Conservation (phyloP, 2,888 invertebrate species). For the Sarcophaga carnaria region DNA sequence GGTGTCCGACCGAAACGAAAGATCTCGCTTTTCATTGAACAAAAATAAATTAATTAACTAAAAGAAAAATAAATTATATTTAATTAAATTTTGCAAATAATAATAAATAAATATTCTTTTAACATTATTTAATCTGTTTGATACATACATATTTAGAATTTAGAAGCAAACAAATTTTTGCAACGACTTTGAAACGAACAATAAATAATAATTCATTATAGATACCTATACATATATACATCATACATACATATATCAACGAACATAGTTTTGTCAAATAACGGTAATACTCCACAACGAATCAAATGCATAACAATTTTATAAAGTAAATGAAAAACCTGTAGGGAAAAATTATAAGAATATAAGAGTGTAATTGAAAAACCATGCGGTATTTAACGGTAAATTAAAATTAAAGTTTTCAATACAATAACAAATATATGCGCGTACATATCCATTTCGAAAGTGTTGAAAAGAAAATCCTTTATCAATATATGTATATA, state of each 20-base stretch:
- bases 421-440: background rate
- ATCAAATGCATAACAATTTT: background rate
- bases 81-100: constrained; percentile 58
- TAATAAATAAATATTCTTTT: constrained; percentile 26
- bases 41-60: constrained; percentile 16
- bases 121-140: constrained; percentile 13
- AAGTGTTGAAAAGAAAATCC: constrained; percentile 20
- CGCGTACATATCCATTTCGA: background rate
- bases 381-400: no score
- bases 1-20: constrained; percentile 82
- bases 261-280: constrained; percentile 35
- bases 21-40: constrained; percentile 76
- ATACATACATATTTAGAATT: constrained; percentile 47
- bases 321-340: background rate
- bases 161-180: constrained; percentile 26
- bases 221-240: constrained; percentile 28
- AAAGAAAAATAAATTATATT: constrained; percentile 34
- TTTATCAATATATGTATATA: background rate
- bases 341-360: background rate
- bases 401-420: no score
- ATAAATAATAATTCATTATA: background rate
- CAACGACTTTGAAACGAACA: constrained; percentile 54
- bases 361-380: background rate
- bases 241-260: background rate
- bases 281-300: constrained; percentile 16